Base-by-base conservation (phyloP, 2,888 invertebrate genomes). In the Cataglyphis cursor region DNA sequence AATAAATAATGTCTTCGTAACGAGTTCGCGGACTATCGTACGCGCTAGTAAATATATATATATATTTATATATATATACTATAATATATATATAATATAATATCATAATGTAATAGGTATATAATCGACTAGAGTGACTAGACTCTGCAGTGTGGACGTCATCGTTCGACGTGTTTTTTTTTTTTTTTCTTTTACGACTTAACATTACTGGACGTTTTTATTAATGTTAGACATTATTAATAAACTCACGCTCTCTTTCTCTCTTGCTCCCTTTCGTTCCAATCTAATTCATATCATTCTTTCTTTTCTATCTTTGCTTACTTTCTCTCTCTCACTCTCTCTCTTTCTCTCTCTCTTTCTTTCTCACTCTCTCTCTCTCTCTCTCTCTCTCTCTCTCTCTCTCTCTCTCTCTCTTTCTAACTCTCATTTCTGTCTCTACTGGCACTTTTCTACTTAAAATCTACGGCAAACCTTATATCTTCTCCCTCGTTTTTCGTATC, bases 121-220 rank as follows among this genome's bases (percentile, higher is more conserved):
- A 91, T 92, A 92, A 93, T 92, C 91, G 93, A 94, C 94, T 93
- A 94, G 93, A 94, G 90, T 94, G 93, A 94, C 94, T 94, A 94
- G 94, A 94, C 91, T 80, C 76, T 94, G 93, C 90, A 93, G 92
- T 93, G 91, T 93, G 93, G 93, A 94, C 94, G 93, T 93, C 93
- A 93, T 89, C 90, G 90, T 92, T 92, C 91, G 92, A 93, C 92
- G 92, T 91, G 85, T 85, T 88, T 78, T 83, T 74, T 28, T 28
- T 28, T 28, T 28, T 28, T 66, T 66, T 82, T 51, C 8, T 87
- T 86, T 88, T 85, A 90, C 87, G 90, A 91, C 94, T 94, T 94
- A 94, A 94, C 93, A 91, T 94, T 95, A 95, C 92, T 95, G 95
- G 95, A 95, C 95, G 95, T 95, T 94, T 94, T 92, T 93, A 92